phyloP scores from a whole-genome alignment of 1,140 invertebrate species.

The Euura saliciscinereae region DNA sequence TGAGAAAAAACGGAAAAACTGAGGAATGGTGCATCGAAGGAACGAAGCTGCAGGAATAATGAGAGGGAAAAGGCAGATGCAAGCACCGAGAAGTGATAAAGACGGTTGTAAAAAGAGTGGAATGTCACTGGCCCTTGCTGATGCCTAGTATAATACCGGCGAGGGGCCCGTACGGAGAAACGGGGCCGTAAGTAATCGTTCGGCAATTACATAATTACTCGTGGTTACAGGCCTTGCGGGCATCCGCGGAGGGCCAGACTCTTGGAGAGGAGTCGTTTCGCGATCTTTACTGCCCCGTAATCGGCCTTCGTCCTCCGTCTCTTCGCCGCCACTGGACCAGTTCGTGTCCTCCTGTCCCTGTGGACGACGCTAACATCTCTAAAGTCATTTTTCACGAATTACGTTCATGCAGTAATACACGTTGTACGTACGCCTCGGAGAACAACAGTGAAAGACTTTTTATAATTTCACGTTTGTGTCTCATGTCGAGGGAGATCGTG shows the following conservation, averaged over 20 bases:
- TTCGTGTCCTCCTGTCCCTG: background rate
- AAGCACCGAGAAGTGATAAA: slow-evolving; percentile 47
- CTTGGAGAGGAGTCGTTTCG: slow-evolving; percentile 49
- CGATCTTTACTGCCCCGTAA: slow-evolving; percentile 62
- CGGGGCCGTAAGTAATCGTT: slow-evolving; percentile 58
- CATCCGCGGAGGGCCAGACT: slow-evolving; percentile 20
- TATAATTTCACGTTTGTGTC: too few species aligned
- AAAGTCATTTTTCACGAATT: too few species aligned
- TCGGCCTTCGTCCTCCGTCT: slow-evolving; percentile 24
- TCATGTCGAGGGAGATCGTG: too few species aligned
- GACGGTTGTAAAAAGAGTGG: slow-evolving; percentile 52
- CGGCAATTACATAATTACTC: slow-evolving; percentile 61
- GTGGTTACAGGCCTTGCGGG: slow-evolving; percentile 42
- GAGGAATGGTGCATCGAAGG: background rate
- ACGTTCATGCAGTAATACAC: too few species aligned
- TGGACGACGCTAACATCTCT: background rate
- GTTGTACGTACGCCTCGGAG: too few species aligned
- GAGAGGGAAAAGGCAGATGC: slow-evolving; percentile 10
- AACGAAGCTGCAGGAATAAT: background rate
- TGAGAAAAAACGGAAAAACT: slow-evolving; percentile 24
- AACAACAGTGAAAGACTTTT: too few species aligned
- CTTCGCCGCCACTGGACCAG: background rate
- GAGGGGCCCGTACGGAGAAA: slow-evolving; percentile 43
- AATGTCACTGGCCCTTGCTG: slow-evolving; percentile 56
- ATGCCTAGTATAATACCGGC: slow-evolving; percentile 16